Percentiles rank a stretch among this genome's conserved stretches.
Conservation (phyloP, 2,888 invertebrate species). For the Odontocolon sp. region DNA sequence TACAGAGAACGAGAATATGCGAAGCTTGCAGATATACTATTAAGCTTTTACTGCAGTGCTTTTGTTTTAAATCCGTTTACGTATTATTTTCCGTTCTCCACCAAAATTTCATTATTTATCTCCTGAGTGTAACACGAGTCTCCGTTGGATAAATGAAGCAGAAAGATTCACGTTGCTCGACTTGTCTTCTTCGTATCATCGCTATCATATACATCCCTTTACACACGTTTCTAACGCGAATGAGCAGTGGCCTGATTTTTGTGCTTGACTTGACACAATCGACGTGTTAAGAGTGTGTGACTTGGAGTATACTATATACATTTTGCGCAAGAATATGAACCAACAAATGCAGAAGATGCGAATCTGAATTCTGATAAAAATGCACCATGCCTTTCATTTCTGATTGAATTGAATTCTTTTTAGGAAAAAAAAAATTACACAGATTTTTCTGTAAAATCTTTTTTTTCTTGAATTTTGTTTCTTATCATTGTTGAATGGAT, state of each 20-base stretch:
- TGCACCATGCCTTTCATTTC: too few species aligned
- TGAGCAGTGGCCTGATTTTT: constrained; percentile 74
- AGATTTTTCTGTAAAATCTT: too few species aligned
- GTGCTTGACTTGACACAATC: constrained; percentile 62
- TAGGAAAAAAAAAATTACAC: too few species aligned
- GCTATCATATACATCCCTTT: constrained; percentile 36
- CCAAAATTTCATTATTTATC: constrained; percentile 10
- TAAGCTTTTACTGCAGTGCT: not conserved
- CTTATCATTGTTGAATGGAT: too few species aligned
- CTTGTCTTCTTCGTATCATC: constrained; percentile 22
- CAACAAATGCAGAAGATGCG: too few species aligned
- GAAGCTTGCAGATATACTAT: too few species aligned
- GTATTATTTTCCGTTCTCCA: not conserved
- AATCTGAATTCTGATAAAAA: too few species aligned
- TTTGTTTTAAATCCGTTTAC: not conserved
- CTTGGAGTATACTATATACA: constrained; percentile 23
- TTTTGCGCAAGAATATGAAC: constrained; percentile 22
- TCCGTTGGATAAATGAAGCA: constrained; percentile 45
- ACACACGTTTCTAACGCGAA: constrained; percentile 62
- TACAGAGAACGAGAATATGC: not conserved
- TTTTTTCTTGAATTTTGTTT: too few species aligned
- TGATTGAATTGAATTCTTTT: too few species aligned
- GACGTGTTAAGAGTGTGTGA: constrained; percentile 46
- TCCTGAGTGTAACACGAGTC: not conserved
- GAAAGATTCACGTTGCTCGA: constrained; percentile 42